Percentiles rank a stretch among this genome's conserved stretches.
phyloP scores from a whole-genome alignment of 2,797 vertebrate genomes.

The Pteronotus mesoamericanus region DNA sequence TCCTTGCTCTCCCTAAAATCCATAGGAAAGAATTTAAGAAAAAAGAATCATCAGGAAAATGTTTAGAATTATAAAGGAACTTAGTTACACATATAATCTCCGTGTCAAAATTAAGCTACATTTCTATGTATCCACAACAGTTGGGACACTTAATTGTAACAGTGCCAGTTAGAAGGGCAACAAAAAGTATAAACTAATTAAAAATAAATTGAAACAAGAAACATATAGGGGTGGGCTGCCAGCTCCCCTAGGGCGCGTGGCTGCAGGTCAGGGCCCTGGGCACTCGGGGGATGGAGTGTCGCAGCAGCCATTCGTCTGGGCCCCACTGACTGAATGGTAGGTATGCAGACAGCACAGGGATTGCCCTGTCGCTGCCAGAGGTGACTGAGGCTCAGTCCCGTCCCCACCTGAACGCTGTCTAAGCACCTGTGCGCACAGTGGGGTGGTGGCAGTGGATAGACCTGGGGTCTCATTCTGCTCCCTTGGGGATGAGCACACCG shows the following conservation, averaged over 20 bases:
- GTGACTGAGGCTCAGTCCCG: too few species aligned
- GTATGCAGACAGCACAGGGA: not conserved
- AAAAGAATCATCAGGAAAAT: not conserved
- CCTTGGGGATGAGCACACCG: too few species aligned
- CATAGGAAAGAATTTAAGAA: too few species aligned
- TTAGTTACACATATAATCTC: not conserved
- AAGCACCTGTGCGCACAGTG: too few species aligned
- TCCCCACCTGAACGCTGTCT: not conserved
- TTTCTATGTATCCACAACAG: not conserved
- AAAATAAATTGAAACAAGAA: not conserved
- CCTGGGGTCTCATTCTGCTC: too few species aligned
- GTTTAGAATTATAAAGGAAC: not conserved
- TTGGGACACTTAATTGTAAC: not conserved
- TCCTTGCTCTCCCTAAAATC: too few species aligned
- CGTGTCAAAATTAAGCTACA: rapidly evolving
- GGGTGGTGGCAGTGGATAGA: not conserved
- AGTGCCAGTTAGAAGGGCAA: not conserved
- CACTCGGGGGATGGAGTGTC: not conserved
- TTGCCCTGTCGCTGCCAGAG: not conserved
- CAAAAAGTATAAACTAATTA: not conserved
- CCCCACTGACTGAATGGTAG: not conserved
- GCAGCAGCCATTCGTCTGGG: not conserved
- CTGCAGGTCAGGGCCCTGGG: too few species aligned
- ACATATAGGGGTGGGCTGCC: not conserved
- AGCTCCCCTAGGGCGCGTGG: not conserved